phyloP scores from a whole-genome alignment of 1,140 invertebrate species.

The Camponotus pennsylvanicus region DNA sequence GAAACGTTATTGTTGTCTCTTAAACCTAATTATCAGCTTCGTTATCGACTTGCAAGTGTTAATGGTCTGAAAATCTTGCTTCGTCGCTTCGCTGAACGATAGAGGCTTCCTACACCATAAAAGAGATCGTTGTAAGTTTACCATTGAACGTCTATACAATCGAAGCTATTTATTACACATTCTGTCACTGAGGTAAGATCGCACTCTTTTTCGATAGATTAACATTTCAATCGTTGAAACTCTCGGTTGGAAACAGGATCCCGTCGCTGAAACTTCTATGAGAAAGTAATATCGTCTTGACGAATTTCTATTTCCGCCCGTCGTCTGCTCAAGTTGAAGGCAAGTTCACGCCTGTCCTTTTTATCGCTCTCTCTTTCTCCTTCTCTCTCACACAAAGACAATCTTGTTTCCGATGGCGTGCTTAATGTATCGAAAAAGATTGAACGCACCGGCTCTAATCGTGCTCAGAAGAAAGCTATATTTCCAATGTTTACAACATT shows the following conservation, averaged over 20 bases:
- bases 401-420: slow-evolving; percentile 75
- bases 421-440: slow-evolving; percentile 75
- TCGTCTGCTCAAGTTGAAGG: not conserved
- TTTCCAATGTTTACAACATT: slow-evolving; percentile 67
- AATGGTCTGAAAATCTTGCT: not conserved
- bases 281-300: not conserved
- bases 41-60: not conserved
- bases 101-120: not conserved
- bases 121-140: slow-evolving; percentile 20
- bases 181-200: not conserved
- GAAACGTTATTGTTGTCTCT: slow-evolving; percentile 3
- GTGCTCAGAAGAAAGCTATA: slow-evolving; percentile 70
- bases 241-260: not conserved
- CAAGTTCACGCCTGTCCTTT: slow-evolving; percentile 11
- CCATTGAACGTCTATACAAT: not conserved
- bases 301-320: not conserved
- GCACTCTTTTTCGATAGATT: slow-evolving; percentile 7
- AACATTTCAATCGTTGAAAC: not conserved
- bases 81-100: not conserved
- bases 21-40: slow-evolving; percentile 20
- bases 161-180: slow-evolving; percentile 15
- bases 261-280: not conserved
- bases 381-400: slow-evolving; percentile 70
- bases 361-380: slow-evolving; percentile 41
- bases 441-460: slow-evolving; percentile 69